These are phyloP conservation scores for Galerucella pusilla DNA, from an alignment of 2,888 invertebrate species.

Conservation along the genomic window DNA sequence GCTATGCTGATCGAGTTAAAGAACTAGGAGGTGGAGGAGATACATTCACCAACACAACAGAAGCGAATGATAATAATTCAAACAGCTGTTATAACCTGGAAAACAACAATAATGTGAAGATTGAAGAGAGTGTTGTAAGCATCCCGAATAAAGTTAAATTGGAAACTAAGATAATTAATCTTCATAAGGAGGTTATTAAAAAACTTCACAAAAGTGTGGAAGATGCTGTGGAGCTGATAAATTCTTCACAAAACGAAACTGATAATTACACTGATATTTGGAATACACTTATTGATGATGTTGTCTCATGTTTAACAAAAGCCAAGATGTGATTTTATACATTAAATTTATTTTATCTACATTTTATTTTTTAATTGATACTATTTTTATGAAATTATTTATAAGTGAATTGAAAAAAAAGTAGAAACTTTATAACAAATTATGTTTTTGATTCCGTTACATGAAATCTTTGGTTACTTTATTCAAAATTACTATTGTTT, in stretches of 20 bases:
- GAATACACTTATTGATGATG: conserved; percentile 83
- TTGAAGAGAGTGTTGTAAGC: conserved; percentile 23
- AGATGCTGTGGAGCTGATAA: conserved; percentile 78
- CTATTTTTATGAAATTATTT: background rate
- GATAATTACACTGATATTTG: conserved; percentile 90
- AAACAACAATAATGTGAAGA: conserved; percentile 18
- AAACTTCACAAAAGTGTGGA: conserved; percentile 75
- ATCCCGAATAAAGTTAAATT: conserved; percentile 31
- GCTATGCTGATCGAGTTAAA: conserved; percentile 98
- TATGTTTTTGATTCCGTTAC: no score
- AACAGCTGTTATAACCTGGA: conserved; percentile 38
- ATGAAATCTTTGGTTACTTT: no score
- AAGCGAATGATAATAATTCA: conserved; percentile 24
- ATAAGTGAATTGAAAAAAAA: background rate
- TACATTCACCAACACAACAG: conserved; percentile 31
- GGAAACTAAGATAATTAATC: conserved; percentile 88
- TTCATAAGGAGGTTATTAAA: conserved; percentile 81
- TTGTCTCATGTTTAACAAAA: conserved; percentile 71
- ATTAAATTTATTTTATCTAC: conserved; percentile 30
- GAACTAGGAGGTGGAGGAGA: conserved; percentile 85
- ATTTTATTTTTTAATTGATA: background rate
- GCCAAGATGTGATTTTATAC: conserved; percentile 66
- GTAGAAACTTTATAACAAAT: no score
- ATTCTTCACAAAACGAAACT: conserved; percentile 86
- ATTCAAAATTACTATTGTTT: no score